phyloP scores from a whole-genome alignment of 2,797 vertebrate species.

The Hybognathus amarus region DNA sequence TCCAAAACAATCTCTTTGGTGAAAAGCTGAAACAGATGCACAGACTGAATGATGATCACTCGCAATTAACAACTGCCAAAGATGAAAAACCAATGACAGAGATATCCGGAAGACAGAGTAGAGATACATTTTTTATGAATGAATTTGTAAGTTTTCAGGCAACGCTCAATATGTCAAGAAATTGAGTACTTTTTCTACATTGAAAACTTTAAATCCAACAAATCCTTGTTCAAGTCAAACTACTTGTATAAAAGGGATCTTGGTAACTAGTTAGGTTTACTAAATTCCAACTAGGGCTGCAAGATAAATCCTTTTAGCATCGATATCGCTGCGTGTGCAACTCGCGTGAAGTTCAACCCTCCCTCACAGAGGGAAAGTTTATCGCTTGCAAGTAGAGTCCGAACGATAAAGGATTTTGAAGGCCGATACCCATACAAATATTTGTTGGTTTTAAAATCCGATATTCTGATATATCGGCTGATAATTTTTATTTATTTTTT shows the following conservation, averaged over 20 bases:
- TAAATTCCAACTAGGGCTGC: neutral
- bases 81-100: neutral
- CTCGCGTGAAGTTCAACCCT: neutral
- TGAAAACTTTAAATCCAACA: neutral
- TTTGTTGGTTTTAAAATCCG: no score
- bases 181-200: neutral
- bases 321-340: neutral
- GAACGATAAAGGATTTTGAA: no score
- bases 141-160: neutral
- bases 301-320: neutral
- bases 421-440: no score
- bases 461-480: no score
- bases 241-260: neutral
- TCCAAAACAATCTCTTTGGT: slow-evolving; percentile 36
- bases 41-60: slow-evolving; percentile 22
- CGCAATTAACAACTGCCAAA: slow-evolving; percentile 21
- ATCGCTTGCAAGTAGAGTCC: no score
- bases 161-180: neutral
- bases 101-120: neutral
- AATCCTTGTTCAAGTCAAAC: neutral
- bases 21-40: slow-evolving; percentile 42
- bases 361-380: neutral
- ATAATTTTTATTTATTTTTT: no score
- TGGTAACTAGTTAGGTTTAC: neutral
- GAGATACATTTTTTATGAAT: neutral